Conservation (phyloP, 2,888 invertebrate species). For the Nebria brevicollis region DNA sequence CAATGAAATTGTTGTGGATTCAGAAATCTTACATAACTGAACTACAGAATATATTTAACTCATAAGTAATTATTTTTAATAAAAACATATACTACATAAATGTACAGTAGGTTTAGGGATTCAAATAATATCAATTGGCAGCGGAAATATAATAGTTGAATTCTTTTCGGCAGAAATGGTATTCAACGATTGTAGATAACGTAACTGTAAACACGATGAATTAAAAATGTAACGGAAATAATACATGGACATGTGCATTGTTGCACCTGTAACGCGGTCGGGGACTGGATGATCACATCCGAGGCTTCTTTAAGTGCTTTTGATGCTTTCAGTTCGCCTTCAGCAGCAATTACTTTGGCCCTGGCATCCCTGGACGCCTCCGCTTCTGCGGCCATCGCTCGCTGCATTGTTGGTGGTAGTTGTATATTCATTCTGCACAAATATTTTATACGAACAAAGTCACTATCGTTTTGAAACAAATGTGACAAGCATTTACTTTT, state of each 20-base stretch:
- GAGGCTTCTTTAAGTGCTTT: constrained; percentile 87
- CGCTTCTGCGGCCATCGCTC: constrained; percentile 86
- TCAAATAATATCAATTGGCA: constrained; percentile 83
- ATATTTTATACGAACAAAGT: no score
- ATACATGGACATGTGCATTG: not conserved
- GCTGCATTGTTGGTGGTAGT: constrained; percentile 78
- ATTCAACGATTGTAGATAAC: constrained; percentile 91
- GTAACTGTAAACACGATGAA: constrained; percentile 67
- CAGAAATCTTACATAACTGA: no score
- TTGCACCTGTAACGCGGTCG: constrained; percentile 78
- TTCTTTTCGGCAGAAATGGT: constrained; percentile 94
- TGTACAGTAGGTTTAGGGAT: constrained; percentile 39
- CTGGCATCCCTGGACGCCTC: constrained; percentile 82
- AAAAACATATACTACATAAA: not conserved
- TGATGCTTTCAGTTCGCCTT: constrained; percentile 88
- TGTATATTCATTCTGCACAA: constrained; percentile 69
- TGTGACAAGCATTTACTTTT: constrained; percentile 46
- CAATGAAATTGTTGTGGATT: not conserved
- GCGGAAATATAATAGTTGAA: constrained; percentile 93
- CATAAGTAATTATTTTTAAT: not conserved
- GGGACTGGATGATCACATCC: constrained; percentile 83
- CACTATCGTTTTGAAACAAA: no score
- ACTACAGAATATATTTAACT: no score
- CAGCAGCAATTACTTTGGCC: constrained; percentile 83
- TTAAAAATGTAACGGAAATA: constrained; percentile 14